phyloP scores from a whole-genome alignment of 2,797 vertebrate species.

The Bucorvus abyssinicus region DNA sequence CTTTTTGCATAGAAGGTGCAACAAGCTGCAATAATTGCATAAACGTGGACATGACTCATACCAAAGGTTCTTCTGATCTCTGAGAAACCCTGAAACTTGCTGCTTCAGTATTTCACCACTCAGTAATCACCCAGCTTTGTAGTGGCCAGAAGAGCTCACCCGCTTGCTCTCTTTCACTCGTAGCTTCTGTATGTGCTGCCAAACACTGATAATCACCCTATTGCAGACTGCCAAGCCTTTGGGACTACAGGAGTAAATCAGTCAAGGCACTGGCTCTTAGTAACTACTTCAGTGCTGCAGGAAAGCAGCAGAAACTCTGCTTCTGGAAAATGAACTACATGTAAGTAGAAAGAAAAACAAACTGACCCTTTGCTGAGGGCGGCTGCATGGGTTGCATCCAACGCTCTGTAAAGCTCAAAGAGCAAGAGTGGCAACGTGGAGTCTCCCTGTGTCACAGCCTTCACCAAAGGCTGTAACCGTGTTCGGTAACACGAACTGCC shows the following conservation, averaged over 20 bases:
- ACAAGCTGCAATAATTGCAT: neutral
- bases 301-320: neutral
- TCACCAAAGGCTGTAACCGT: neutral
- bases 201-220: neutral
- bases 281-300: neutral
- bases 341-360: neutral
- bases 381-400: no score
- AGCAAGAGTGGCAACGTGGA: neutral
- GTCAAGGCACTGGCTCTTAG: neutral
- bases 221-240: neutral
- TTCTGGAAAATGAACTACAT: neutral
- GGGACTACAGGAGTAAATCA: fast-evolving
- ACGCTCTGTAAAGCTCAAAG: no score
- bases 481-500: neutral
- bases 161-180: neutral
- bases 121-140: neutral
- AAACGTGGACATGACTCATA: neutral
- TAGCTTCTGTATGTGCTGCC: neutral
- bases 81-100: neutral
- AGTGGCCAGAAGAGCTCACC: neutral
- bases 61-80: neutral
- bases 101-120: neutral
- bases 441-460: neutral
- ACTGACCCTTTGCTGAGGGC: neutral
- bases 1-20: neutral